These are phyloP conservation scores for Tylochromis polylepis DNA, from an alignment of 2,113 vertebrate species.

Conservation along the genomic window DNA sequence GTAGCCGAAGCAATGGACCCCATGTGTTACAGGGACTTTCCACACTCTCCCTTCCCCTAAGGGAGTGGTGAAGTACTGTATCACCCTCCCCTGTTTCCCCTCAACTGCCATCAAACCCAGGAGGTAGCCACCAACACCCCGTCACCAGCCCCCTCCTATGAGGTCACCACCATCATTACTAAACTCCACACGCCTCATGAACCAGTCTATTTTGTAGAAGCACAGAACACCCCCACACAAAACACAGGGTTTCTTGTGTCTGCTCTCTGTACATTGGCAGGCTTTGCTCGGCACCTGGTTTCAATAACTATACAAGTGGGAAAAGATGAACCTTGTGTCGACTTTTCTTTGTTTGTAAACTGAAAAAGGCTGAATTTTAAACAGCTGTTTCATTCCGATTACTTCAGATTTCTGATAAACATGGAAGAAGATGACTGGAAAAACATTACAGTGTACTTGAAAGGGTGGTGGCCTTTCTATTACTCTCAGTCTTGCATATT, in stretches of 20 bases:
- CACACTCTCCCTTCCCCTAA: constrained; percentile 24
- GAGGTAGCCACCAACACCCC: constrained; percentile 31
- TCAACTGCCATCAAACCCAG: constrained; percentile 13
- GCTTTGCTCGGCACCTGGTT: constrained; percentile 65
- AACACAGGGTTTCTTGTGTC: constrained; percentile 59
- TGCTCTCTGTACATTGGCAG: constrained; percentile 31
- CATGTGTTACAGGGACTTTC: constrained; percentile 70
- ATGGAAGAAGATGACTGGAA: not conserved
- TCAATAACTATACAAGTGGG: constrained; percentile 54
- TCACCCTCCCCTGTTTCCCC: constrained; percentile 27
- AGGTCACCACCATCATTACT: constrained; percentile 56
- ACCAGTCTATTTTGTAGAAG: constrained; percentile 26
- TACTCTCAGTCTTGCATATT: constrained; percentile 23
- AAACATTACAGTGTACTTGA: constrained; percentile 11
- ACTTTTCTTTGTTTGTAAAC: constrained; percentile 51
- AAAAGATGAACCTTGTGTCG: constrained; percentile 48
- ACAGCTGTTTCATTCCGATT: constrained; percentile 12
- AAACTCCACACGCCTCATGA: constrained; percentile 24
- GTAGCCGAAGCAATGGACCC: constrained; percentile 55
- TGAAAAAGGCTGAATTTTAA: constrained; percentile 7
- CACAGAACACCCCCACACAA: constrained; percentile 20
- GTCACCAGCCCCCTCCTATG: constrained; percentile 43
- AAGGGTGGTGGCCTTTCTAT: not conserved
- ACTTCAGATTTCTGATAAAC: constrained; percentile 10
- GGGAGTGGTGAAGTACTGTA: constrained; percentile 26